phyloP scores from a whole-genome alignment of 2,113 vertebrate genomes.

The Boleophthalmus pectinirostris region DNA sequence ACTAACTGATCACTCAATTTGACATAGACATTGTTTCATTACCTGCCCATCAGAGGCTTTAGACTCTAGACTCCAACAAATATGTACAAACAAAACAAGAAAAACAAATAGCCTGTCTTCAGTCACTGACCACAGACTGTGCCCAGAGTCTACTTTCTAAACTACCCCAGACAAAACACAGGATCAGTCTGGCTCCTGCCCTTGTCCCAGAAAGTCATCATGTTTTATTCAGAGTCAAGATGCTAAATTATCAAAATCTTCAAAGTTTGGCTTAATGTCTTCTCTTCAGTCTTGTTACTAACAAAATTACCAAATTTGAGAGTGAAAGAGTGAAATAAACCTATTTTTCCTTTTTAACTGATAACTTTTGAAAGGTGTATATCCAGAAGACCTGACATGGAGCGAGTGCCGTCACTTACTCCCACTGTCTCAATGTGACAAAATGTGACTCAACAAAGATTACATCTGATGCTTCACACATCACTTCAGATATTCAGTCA shows the following conservation, averaged over 20 bases:
- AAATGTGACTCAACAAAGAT: slow-evolving; percentile 15
- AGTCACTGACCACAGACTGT: not conserved
- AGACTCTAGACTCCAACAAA: slow-evolving; percentile 8
- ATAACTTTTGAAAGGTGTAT: slow-evolving; percentile 19
- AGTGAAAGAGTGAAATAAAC: not conserved
- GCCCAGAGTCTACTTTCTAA: slow-evolving; percentile 1
- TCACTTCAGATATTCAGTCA: not conserved
- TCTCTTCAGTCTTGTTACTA: slow-evolving; percentile 7
- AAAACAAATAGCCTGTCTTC: slow-evolving; percentile 3
- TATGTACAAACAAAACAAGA: not conserved
- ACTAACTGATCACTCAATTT: too few relatives aligned
- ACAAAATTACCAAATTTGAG: slow-evolving; percentile 24
- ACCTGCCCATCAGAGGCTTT: not conserved
- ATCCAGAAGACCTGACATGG: slow-evolving; percentile 15
- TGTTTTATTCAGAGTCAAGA: slow-evolving; percentile 35
- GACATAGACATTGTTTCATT: too few relatives aligned
- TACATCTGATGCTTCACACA: slow-evolving; percentile 7
- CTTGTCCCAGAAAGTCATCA: slow-evolving; percentile 9
- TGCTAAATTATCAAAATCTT: slow-evolving; percentile 26
- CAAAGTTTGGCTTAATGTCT: slow-evolving; percentile 23
- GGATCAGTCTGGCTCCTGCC: slow-evolving; percentile 8
- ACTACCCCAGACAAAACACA: slow-evolving; percentile 24
- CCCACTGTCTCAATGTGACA: slow-evolving; percentile 29
- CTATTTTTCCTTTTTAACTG: slow-evolving; percentile 12
- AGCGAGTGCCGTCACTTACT: slow-evolving; percentile 26